A percentile compares a stretch with the other conserved stretches of the same genome.
Evolutionary conservation across 2,113 vertebrate genomes (phyloP).

Genomic region (Laticauda colubrina): DNA sequence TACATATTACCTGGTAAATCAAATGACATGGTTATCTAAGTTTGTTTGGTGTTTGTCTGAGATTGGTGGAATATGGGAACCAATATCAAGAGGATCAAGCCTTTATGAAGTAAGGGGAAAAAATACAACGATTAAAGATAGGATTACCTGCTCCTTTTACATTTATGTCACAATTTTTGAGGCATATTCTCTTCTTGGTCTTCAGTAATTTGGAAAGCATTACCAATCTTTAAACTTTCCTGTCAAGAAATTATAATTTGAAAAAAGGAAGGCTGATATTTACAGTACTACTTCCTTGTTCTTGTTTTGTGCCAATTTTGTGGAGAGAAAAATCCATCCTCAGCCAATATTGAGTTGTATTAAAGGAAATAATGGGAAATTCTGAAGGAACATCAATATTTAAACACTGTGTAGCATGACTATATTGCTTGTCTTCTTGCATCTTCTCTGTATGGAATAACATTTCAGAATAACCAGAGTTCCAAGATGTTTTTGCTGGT

Average conservation of each 20-base stretch:
- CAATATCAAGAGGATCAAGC: background rate
- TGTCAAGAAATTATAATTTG: slow-evolving; percentile 44
- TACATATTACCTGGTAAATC: background rate
- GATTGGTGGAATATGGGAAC: background rate
- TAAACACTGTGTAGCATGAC: slow-evolving; percentile 58
- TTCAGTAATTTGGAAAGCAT: slow-evolving; percentile 30
- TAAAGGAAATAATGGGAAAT: slow-evolving; percentile 44
- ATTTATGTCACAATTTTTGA: slow-evolving; percentile 26
- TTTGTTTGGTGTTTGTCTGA: background rate
- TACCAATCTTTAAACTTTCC: slow-evolving; percentile 21
- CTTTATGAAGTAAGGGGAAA: slow-evolving; percentile 28
- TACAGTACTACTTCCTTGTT: slow-evolving; percentile 42
- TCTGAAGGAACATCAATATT: slow-evolving; percentile 54
- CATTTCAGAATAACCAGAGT: slow-evolving; percentile 32
- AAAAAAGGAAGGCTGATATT: slow-evolving; percentile 33
- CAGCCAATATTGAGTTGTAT: slow-evolving; percentile 17
- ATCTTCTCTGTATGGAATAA: slow-evolving; percentile 35
- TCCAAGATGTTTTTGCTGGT: slow-evolving; percentile 17
- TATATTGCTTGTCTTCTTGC: slow-evolving; percentile 30
- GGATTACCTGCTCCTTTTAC: slow-evolving; percentile 37
- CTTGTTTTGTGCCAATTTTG: slow-evolving; percentile 44
- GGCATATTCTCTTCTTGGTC: slow-evolving; percentile 13
- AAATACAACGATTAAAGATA: background rate
- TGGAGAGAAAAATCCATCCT: slow-evolving; percentile 39
- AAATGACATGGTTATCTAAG: background rate